Conservation (phyloP, 2,888 invertebrate species). For the Nomada ruficornis region DNA sequence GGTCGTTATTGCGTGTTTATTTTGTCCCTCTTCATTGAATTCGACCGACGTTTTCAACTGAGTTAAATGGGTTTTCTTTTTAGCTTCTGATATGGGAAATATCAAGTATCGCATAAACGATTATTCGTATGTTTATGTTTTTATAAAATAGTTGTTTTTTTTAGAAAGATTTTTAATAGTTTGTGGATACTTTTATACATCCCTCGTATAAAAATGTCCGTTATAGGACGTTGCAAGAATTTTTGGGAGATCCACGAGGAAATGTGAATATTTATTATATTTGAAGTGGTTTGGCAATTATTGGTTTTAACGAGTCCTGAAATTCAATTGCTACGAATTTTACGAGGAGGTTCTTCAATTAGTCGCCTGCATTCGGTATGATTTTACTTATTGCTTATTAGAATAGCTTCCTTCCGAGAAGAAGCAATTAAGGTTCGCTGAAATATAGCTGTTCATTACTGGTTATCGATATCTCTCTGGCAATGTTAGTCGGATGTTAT, state of each 20-base stretch:
- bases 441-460: slow-evolving; percentile 13
- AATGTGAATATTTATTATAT: not conserved
- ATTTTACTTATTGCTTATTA: slow-evolving; percentile 18
- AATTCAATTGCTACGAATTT: slow-evolving; percentile 2
- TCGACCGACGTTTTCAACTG: too few species aligned
- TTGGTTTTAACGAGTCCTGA: not conserved
- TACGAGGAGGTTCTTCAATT: not conserved
- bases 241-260: not conserved
- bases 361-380: not conserved
- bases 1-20: too few species aligned
- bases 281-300: slow-evolving; percentile 3
- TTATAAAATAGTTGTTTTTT: too few species aligned
- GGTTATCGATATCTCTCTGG: not conserved
- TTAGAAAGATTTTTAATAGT: too few species aligned
- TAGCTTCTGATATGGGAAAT: too few species aligned
- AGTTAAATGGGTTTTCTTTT: too few species aligned
- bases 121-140: too few species aligned
- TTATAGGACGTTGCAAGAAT: not conserved
- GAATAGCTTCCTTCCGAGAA: not conserved
- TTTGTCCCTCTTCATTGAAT: too few species aligned
- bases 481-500: not conserved
- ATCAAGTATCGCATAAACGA: too few species aligned
- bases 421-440: not conserved
- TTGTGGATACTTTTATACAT: not conserved
- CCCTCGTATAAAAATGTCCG: not conserved